Conservation (phyloP, 2,113 vertebrate species). For the Protobothrops mucrosquamatus region DNA sequence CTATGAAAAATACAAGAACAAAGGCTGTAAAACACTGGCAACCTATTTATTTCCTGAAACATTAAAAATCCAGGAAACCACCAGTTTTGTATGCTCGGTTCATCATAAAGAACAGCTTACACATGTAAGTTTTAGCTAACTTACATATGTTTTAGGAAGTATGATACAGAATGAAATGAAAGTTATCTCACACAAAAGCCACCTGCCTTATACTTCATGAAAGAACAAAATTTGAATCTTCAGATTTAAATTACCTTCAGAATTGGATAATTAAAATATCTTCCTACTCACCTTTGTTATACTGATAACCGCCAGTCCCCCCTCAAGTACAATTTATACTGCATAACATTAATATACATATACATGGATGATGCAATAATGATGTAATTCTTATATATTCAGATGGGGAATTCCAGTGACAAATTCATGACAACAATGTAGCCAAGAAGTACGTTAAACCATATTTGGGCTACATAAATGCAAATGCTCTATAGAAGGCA, state of each 20-base stretch:
- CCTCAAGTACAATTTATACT: slow-evolving; percentile 23
- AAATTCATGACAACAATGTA: background rate
- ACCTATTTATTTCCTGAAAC: background rate
- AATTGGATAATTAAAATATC: background rate
- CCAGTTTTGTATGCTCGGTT: background rate
- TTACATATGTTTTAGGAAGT: background rate
- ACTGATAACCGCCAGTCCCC: slow-evolving; percentile 22
- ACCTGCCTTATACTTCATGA: background rate
- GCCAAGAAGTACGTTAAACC: background rate
- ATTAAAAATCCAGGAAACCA: background rate
- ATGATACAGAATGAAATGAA: background rate
- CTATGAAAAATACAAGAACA: background rate
- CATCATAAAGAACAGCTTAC: background rate
- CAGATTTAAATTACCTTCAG: background rate
- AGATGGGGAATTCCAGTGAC: background rate
- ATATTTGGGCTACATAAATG: background rate
- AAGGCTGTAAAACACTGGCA: background rate
- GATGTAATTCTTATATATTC: background rate
- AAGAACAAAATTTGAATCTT: background rate
- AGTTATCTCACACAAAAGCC: background rate
- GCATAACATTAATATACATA: slow-evolving; percentile 10
- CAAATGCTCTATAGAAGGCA: background rate
- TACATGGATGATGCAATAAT: background rate
- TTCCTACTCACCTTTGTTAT: background rate
- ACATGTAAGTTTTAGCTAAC: slow-evolving; percentile 1